Evolutionary conservation across 2,888 invertebrate species (phyloP), one percentile per base, ranked within the genome.

Genomic region (Peribatodes rhomboidaria): DNA sequence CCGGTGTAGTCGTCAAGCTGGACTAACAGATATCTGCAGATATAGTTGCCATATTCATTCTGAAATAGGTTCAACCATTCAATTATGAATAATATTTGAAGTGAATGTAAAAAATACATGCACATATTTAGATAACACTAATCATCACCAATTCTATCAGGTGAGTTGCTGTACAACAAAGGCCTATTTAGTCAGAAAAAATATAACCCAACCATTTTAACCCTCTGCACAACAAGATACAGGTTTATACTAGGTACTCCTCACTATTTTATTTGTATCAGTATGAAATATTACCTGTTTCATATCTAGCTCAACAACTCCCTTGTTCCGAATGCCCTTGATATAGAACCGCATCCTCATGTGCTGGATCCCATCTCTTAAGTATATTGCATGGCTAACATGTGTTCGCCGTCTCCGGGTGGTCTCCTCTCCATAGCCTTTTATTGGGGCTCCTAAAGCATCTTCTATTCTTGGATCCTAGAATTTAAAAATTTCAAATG

Each of bases 281-380:
- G n/a, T n/a, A 41, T 10, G 2, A 0, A 42, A 20, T 1, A 18
- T 18, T n/a, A 98, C 98, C 94, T 97, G 95, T 83, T 95, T 94
- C 92, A 98, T 96, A 90, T 98, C 98, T 69, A 98, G 92, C 83
- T 98, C 96, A 9, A 97, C 98, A 56, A 97, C 96, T 39, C 95
- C 98, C 79, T 96, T 96, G 78, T 96, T 96, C 67, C 96, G 94
- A 46, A 95, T 92, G 39, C 98, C 98, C 89, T 98, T 96, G 64
- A 98, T 94, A 81, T 98, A 97, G 88, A 98, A 99, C 81, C 96
- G 95, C 97, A 99, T 98, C 76, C 98, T 94, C 94, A 98, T 95
- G 77, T 97, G 96, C 70, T 96, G 95, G 13, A 94, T 94, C 16
- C 97, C 98, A 82, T 97, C 95, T 69, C 96, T 95, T 70, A 95